Evolutionary conservation across 2,888 invertebrate genomes (phyloP).

Genomic region (Nematopogon swammerdamellus): DNA sequence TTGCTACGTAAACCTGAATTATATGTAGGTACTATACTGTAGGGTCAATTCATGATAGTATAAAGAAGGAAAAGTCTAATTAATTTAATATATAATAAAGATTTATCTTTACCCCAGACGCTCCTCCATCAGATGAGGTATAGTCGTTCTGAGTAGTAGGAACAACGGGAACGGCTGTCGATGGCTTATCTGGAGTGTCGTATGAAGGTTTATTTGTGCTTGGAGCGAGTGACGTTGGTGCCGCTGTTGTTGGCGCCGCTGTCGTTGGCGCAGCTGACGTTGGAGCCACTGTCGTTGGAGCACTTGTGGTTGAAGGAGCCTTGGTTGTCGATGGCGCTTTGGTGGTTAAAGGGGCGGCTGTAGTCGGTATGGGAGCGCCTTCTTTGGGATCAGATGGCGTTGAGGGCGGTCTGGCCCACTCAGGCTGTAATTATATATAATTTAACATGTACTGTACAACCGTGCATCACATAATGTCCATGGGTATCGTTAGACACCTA

Average conservation of each 20-base stretch:
- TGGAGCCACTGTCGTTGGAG: slow-evolving; percentile 14
- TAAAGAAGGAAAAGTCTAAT: no score
- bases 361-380: slow-evolving; percentile 28
- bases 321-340: slow-evolving; percentile 13
- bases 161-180: slow-evolving; percentile 14
- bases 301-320: slow-evolving; percentile 18
- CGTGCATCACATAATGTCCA: no score
- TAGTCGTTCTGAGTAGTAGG: slow-evolving; percentile 17
- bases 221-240: slow-evolving; percentile 6
- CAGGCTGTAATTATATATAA: slow-evolving; percentile 67
- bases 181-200: slow-evolving; percentile 16
- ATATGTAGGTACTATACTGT: no score
- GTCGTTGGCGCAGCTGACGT: slow-evolving; percentile 17
- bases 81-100: no score
- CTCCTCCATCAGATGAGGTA: no score
- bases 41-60: no score
- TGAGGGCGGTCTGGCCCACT: slow-evolving; percentile 78
- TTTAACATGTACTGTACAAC: no score
- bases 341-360: slow-evolving; percentile 20
- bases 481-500: no score
- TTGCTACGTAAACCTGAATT: no score
- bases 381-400: slow-evolving; percentile 58
- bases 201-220: slow-evolving; percentile 8
- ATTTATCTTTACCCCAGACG: slow-evolving; percentile 8
- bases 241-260: slow-evolving; percentile 11